These are phyloP conservation scores for Labia minor DNA, from an alignment of 2,888 invertebrate species.

Conservation along the genomic window DNA sequence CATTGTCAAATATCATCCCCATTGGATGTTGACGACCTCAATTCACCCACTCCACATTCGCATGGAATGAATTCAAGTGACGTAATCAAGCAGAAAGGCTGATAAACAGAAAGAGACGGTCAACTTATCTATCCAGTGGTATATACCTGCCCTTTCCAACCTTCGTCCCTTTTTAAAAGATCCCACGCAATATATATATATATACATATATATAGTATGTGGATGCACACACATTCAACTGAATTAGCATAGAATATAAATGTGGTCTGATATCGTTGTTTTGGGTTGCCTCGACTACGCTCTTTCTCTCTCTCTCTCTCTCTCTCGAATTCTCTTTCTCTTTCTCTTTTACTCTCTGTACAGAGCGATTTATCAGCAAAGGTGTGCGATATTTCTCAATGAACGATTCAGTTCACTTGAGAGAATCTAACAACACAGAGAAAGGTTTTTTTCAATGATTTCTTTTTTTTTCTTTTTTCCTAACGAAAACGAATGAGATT, in stretches of 20 bases:
- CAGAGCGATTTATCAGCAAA: not conserved
- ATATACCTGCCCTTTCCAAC: not conserved
- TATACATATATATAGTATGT: not conserved
- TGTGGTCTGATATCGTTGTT: constrained; percentile 13
- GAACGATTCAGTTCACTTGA: not conserved
- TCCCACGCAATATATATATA: not conserved
- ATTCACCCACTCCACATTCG: not conserved
- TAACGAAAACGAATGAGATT: too few species aligned
- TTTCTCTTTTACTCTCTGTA: not conserved
- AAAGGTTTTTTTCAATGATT: too few species aligned
- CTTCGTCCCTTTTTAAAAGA: not conserved
- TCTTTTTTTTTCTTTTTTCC: too few species aligned
- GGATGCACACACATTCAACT: not conserved
- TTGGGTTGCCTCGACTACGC: not conserved
- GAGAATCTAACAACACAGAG: not conserved
- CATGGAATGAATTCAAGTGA: not conserved
- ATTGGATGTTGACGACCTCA: too few species aligned
- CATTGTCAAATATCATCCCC: too few species aligned
- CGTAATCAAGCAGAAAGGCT: not conserved
- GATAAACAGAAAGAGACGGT: not conserved
- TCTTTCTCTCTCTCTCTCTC: not conserved
- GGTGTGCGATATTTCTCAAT: constrained; percentile 1
- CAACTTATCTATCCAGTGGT: not conserved
- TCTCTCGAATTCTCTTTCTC: not conserved
- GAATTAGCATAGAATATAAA: constrained; percentile 13